These are phyloP conservation scores for Chloroceryle amazona DNA, from an alignment of 2,797 vertebrate genomes.

Conservation along the genomic window DNA sequence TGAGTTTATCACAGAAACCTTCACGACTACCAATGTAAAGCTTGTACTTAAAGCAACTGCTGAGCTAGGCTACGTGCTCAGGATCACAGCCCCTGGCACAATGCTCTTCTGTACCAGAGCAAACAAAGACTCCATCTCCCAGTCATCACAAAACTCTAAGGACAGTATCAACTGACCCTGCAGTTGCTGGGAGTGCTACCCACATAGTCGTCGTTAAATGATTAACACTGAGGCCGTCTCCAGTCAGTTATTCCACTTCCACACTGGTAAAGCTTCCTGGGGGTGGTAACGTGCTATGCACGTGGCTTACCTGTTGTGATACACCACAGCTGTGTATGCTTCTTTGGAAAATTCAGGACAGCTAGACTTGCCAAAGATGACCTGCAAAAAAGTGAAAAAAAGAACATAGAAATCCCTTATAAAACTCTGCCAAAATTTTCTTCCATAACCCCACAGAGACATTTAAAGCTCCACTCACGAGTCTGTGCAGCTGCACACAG, in stretches of 20 bases:
- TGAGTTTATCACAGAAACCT: background rate
- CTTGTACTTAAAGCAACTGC: background rate
- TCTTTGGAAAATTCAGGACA: constrained; percentile 97
- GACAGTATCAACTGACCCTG: background rate
- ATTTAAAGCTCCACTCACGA: background rate
- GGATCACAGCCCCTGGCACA: background rate
- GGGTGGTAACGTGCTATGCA: background rate
- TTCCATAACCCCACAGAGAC: background rate
- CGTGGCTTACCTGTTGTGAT: constrained; percentile 92
- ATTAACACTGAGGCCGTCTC: background rate
- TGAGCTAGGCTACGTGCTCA: background rate
- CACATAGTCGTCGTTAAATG: background rate
- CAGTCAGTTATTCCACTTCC: background rate
- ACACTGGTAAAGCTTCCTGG: background rate
- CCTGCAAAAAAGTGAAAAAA: constrained; percentile 80
- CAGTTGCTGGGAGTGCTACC: background rate
- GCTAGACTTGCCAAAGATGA: constrained; percentile 99
- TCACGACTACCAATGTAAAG: background rate
- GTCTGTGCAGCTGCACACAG: background rate
- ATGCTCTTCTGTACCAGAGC: background rate
- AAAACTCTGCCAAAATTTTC: background rate
- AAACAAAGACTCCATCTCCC: background rate
- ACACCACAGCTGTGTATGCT: constrained; percentile 96
- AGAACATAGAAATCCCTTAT: background rate
- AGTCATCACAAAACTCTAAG: background rate